Evolutionary conservation across 2,113 vertebrate genomes (phyloP).

Genomic region (Pyxicephalus adspersus): DNA sequence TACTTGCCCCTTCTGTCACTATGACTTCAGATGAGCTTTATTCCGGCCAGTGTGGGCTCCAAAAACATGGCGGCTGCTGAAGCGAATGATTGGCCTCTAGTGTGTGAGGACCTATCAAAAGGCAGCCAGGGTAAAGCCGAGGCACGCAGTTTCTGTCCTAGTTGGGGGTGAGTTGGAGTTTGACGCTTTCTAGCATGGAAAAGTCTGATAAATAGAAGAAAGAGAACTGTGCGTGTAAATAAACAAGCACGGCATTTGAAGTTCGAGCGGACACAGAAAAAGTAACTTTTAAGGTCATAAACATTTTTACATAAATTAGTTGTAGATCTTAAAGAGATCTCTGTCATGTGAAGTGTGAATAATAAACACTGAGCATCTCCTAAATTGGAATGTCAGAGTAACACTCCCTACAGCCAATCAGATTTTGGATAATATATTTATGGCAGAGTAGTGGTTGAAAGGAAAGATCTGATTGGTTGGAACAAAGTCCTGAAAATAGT

Average conservation of each 20-base stretch:
- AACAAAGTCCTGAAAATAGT: no score
- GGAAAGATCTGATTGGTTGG: no score
- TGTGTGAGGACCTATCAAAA: not conserved
- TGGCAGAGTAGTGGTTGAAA: no score
- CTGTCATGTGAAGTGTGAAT: no score
- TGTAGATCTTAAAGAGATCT: no score
- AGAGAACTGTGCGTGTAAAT: not conserved
- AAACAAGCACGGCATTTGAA: not conserved
- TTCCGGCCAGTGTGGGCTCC: not conserved
- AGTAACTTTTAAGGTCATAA: not conserved
- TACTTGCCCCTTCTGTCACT: no score
- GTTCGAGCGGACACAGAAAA: not conserved
- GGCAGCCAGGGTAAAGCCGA: not conserved
- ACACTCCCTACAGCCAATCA: no score
- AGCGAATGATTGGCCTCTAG: not conserved
- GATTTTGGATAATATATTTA: no score
- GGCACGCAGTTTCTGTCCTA: not conserved
- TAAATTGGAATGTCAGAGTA: no score
- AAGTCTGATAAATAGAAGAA: not conserved
- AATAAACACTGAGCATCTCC: no score
- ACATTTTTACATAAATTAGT: not conserved
- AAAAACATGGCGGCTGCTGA: not conserved
- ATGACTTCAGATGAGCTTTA: no score
- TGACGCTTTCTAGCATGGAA: not conserved
- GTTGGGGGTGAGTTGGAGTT: slow-evolving; percentile 17